Conservation (phyloP, 1,140 invertebrate genomes). For the Camponotus vicinus region DNA sequence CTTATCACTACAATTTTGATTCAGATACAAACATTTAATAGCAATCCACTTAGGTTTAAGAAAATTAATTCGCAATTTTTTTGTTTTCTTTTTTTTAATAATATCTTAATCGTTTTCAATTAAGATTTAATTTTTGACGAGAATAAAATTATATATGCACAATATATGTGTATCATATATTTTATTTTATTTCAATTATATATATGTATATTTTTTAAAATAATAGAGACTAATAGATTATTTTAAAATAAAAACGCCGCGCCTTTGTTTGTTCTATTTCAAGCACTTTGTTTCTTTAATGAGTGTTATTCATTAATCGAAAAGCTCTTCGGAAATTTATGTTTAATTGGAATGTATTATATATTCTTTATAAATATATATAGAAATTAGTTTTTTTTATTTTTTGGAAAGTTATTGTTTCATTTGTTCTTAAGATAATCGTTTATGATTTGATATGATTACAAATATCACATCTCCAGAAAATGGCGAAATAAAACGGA, state of each 20-base stretch:
- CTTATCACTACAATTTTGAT: neutral
- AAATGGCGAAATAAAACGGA: neutral
- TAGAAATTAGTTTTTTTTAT: neutral
- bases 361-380: neutral
- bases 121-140: constrained; percentile 1
- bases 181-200: too few species aligned
- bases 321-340: neutral
- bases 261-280: too few species aligned
- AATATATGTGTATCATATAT: neutral
- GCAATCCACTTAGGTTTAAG: neutral
- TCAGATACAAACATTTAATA: too few species aligned
- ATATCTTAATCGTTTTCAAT: neutral
- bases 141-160: neutral
- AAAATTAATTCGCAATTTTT: neutral
- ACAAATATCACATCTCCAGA: neutral
- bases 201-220: too few species aligned
- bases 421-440: neutral
- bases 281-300: neutral
- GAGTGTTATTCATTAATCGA: neutral
- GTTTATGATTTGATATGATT: neutral
- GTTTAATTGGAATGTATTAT: neutral
- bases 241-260: neutral
- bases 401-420: neutral
- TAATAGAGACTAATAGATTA: neutral
- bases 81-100: neutral